Evolutionary conservation across 2,888 invertebrate species (phyloP).

Genomic region (Strigamia transsilvanica): DNA sequence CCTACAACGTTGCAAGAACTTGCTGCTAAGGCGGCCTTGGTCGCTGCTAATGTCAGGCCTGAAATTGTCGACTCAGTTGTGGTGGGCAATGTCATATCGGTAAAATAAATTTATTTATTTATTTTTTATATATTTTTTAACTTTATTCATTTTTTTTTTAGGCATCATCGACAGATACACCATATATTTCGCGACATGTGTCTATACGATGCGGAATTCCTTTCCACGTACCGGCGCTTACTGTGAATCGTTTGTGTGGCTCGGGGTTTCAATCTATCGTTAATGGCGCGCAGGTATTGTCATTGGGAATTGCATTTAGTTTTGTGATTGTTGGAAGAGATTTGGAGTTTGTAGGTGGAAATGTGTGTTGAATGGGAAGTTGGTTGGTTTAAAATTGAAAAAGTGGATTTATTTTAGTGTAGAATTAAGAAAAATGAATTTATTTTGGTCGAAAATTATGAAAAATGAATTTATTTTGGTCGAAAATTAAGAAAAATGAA

Average conservation of each 20-base stretch:
- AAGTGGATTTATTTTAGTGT: background rate
- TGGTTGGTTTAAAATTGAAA: too few relatives aligned
- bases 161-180: constrained; percentile 82
- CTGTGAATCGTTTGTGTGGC: constrained; percentile 93
- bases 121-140: background rate
- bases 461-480: background rate
- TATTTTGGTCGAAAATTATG: background rate
- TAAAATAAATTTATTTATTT: constrained; percentile 62
- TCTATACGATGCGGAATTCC: constrained; percentile 85
- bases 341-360: too few relatives aligned
- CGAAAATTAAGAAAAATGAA: background rate
- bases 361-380: too few relatives aligned
- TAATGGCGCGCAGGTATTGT: constrained; percentile 82
- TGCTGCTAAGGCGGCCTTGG: constrained; percentile 80
- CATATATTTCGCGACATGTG: constrained; percentile 87
- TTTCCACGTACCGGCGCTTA: constrained; percentile 81
- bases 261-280: constrained; percentile 96
- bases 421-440: constrained; percentile 7
- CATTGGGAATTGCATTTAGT: too few relatives aligned
- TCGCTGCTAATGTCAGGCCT: constrained; percentile 81
- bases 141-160: constrained; percentile 62
- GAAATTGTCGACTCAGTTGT: constrained; percentile 87
- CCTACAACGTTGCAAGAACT: constrained; percentile 69
- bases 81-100: constrained; percentile 87
- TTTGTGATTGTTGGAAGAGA: too few relatives aligned